Evolutionary conservation across 2,888 invertebrate genomes (phyloP), one percentile per base, ranked within the genome.

Genomic region (Dorcus hopei): DNA sequence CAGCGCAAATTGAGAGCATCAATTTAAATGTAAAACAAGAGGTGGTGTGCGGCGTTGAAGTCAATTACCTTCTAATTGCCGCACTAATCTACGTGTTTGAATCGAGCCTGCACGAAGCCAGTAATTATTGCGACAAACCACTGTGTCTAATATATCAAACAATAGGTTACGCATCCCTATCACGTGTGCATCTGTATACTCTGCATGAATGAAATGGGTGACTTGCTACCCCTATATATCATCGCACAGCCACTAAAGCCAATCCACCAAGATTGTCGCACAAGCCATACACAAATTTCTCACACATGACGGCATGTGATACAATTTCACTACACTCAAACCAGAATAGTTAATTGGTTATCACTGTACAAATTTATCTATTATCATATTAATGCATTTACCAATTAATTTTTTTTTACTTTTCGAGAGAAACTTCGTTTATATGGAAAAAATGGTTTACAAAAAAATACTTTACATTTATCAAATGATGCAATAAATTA

Each of bases 41-140:
- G 38, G 16, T 45, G 14, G 11, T 33, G 45, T 49, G 16, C 26
- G 56, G 51, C 45, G 51, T 56, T 45, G 55, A 59, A 59, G 59
- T 59, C 59, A 59, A 59, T 59, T 59, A 59, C 59, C 59, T 55
- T 55, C 59, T 59, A 59, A 59, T 59, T 59, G 55, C 59, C 50
- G 45, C 59, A 52, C 59, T 59, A 59, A 59, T 59, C 59, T 59
- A 55, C 48, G 52, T 55, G 55, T 59, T 59, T 56, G 59, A 55
- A 54, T 55, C 54, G 52, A 52, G 59, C 59, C 50, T 43, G 52
- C 54, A 54, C 55, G 55, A 59, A 55, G 55, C 55, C 42, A 52
- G 55, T 54, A 59, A 59, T 59, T 59, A 59, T 59, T 52, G 59
- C 55, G 52, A 51, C 59, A 59, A 59, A 59, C 59, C 59, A 52